These are phyloP conservation scores for Proisotoma minuta DNA, from an alignment of 2,888 invertebrate genomes.

Conservation along the genomic window DNA sequence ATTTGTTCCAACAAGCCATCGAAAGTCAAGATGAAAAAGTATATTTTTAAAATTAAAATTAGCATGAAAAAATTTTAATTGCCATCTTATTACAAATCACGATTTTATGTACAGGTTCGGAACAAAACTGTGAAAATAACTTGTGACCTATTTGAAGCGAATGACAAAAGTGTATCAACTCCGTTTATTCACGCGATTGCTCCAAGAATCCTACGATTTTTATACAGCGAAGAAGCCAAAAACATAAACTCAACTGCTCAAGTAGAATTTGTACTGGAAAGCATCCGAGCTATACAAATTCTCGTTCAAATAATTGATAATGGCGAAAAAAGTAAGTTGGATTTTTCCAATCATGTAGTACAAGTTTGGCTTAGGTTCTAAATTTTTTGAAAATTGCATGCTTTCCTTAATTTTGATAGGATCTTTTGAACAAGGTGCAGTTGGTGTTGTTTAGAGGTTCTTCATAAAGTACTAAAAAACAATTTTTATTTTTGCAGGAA, in stretches of 20 bases:
- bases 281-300: slow-evolving; percentile 49
- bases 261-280: slow-evolving; percentile 66
- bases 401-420: slow-evolving; percentile 9
- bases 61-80: background rate
- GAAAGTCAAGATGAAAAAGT: slow-evolving; percentile 56
- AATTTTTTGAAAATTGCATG: background rate
- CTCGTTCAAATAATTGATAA: slow-evolving; percentile 66
- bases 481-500: slow-evolving; percentile 58
- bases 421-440: slow-evolving; percentile 29
- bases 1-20: slow-evolving; percentile 78
- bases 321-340: slow-evolving; percentile 67
- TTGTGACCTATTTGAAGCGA: slow-evolving; percentile 68
- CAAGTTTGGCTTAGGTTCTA: background rate
- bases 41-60: background rate
- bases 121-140: slow-evolving; percentile 74
- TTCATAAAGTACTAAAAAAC: background rate
- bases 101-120: slow-evolving; percentile 57
- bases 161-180: slow-evolving; percentile 65
- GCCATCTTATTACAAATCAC: no score
- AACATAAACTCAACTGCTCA: slow-evolving; percentile 64
- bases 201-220: slow-evolving; percentile 69
- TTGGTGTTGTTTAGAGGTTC: slow-evolving; percentile 17
- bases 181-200: slow-evolving; percentile 78
- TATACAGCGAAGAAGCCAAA: slow-evolving; percentile 62
- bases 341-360: background rate